Evolutionary conservation across 2,888 invertebrate species (phyloP).

Genomic region (Eristalinus sepulchralis): DNA sequence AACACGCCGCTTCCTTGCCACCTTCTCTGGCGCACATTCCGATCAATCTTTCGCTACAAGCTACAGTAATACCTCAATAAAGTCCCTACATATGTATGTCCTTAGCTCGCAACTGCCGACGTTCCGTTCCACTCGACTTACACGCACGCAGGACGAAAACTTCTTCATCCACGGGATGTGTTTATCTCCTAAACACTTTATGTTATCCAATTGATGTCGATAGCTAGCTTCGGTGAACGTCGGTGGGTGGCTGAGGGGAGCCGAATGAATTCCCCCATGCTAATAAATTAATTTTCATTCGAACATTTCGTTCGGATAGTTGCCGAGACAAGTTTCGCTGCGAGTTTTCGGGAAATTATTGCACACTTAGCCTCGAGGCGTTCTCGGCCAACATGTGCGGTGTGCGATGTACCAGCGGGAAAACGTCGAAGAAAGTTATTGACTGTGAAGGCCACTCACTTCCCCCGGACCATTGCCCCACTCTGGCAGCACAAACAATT

Average conservation of each 20-base stretch:
- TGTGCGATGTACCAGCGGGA: slow-evolving; percentile 14
- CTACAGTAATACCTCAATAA: slow-evolving; percentile 49
- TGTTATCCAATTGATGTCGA: slow-evolving; percentile 44
- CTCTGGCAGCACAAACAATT: slow-evolving; percentile 17
- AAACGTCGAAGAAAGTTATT: slow-evolving; percentile 24
- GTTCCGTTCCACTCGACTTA: neutral
- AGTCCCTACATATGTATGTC: slow-evolving; percentile 25
- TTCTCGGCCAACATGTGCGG: slow-evolving; percentile 20
- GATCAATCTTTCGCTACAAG: slow-evolving; percentile 29
- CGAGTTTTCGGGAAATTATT: neutral
- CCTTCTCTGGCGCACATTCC: neutral
- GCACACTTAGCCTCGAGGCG: neutral
- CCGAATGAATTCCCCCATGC: slow-evolving; percentile 20
- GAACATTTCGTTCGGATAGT: slow-evolving; percentile 27
- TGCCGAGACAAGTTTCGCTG: neutral
- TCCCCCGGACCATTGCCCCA: neutral
- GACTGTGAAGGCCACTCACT: neutral
- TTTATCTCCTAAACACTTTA: slow-evolving; percentile 52
- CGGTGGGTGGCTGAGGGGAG: neutral
- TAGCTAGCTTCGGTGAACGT: neutral
- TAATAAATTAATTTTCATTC: slow-evolving; percentile 48
- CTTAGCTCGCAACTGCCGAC: neutral
- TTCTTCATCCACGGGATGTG: slow-evolving; percentile 27
- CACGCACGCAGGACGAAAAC: neutral
- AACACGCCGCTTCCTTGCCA: no score